These are phyloP conservation scores for Gallinago jamesoni DNA, from an alignment of 2,113 vertebrate species.

Conservation along the genomic window DNA sequence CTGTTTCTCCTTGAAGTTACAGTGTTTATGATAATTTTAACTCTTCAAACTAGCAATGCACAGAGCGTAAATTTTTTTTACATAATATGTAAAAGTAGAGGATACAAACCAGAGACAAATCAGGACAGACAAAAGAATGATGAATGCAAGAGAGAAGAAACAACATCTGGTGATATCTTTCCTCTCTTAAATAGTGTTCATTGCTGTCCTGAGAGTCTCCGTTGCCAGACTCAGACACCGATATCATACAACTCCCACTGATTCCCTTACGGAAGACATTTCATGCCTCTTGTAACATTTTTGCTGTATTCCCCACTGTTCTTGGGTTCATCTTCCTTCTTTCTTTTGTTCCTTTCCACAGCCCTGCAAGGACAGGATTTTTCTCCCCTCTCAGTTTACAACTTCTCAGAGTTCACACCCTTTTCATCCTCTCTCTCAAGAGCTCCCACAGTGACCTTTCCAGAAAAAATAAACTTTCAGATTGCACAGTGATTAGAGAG, in stretches of 20 bases:
- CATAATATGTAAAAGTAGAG: neutral
- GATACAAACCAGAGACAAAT: neutral
- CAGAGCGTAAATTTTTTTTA: neutral
- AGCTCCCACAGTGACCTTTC: neutral
- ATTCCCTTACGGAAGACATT: neutral
- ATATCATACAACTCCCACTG: neutral
- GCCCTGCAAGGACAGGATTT: neutral
- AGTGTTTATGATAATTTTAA: neutral
- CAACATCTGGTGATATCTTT: neutral
- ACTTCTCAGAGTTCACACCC: conserved; percentile 1
- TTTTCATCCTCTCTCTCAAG: conserved; percentile 7
- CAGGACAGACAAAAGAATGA: neutral
- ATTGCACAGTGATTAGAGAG: conserved; percentile 7
- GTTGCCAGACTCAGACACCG: neutral
- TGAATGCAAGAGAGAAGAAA: neutral
- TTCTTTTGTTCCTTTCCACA: neutral
- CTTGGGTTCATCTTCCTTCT: neutral
- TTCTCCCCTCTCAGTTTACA: neutral
- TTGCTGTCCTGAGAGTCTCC: neutral
- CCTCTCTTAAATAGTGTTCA: neutral
- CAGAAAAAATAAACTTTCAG: conserved; percentile 42
- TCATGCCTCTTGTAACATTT: neutral
- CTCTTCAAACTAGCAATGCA: neutral
- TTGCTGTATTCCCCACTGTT: neutral
- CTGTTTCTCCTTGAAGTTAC: neutral